These are phyloP conservation scores for Chelonia mydas DNA, from an alignment of 2,797 vertebrate genomes.

Conservation along the genomic window DNA sequence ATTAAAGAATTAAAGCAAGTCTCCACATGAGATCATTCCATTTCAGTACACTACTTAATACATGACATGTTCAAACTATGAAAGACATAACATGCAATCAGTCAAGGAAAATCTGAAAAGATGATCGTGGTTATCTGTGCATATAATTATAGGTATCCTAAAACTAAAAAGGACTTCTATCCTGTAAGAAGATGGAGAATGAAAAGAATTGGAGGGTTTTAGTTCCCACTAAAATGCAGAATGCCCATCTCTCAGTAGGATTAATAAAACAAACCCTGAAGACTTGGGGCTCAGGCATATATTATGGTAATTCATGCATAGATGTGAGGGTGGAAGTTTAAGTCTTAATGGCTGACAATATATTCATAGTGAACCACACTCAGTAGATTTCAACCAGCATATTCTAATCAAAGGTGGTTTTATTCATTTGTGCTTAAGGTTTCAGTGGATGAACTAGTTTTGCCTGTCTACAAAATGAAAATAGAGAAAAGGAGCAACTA, in stretches of 20 bases:
- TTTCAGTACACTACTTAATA: neutral
- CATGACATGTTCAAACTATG: neutral
- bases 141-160: neutral
- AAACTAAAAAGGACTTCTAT: neutral
- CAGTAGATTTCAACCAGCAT: neutral
- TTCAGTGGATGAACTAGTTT: conserved; percentile 44
- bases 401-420: conserved; percentile 12
- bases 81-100: neutral
- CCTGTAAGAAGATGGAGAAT: neutral
- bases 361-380: neutral
- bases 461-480: conserved; percentile 40
- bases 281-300: neutral
- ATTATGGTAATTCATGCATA: neutral
- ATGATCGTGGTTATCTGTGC: neutral
- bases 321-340: neutral
- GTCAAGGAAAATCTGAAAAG: neutral
- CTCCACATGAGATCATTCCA: neutral
- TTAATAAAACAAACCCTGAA: neutral
- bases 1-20: neutral
- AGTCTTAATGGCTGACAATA: neutral
- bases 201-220: conserved; percentile 12
- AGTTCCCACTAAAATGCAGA: conserved; percentile 13
- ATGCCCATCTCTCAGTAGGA: neutral
- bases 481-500: neutral
- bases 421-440: conserved; percentile 23